These are phyloP conservation scores for Anadara kagoshimensis DNA, from an alignment of 1,140 invertebrate genomes.

Conservation along the genomic window DNA sequence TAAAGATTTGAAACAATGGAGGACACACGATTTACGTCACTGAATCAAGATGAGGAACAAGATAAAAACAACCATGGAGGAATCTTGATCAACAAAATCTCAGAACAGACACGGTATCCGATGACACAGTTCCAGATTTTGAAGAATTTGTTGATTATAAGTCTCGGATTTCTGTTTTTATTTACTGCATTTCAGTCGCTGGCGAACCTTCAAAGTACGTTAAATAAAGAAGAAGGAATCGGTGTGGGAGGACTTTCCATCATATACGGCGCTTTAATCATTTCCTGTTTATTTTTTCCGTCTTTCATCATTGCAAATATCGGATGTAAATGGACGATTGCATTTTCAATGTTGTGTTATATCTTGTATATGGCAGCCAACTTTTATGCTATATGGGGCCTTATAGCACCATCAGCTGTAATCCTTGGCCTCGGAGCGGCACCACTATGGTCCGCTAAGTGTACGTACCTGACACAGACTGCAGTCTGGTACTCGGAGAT, in stretches of 20 bases:
- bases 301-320: conserved; percentile 80
- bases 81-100: no score
- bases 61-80: no score
- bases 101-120: not conserved
- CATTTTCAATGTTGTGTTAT: conserved; percentile 92
- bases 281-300: conserved; percentile 95
- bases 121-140: conserved; percentile 58
- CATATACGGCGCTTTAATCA: conserved; percentile 90
- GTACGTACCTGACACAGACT: conserved; percentile 94
- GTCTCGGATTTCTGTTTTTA: conserved; percentile 65
- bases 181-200: conserved; percentile 70
- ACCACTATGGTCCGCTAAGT: conserved; percentile 97
- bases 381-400: conserved; percentile 85
- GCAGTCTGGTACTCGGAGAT: conserved; percentile 82
- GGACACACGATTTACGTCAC: no score
- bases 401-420: conserved; percentile 92
- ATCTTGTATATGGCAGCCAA: conserved; percentile 94
- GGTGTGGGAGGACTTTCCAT: conserved; percentile 78
- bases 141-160: conserved; percentile 65
- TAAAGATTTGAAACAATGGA: no score
- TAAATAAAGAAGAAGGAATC: conserved; percentile 67
- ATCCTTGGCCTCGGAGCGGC: conserved; percentile 91
- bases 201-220: conserved; percentile 66
- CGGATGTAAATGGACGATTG: conserved; percentile 96
- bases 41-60: no score